Conservation (phyloP, 2,113 vertebrate genomes). For the Tautogolabrus adspersus region DNA sequence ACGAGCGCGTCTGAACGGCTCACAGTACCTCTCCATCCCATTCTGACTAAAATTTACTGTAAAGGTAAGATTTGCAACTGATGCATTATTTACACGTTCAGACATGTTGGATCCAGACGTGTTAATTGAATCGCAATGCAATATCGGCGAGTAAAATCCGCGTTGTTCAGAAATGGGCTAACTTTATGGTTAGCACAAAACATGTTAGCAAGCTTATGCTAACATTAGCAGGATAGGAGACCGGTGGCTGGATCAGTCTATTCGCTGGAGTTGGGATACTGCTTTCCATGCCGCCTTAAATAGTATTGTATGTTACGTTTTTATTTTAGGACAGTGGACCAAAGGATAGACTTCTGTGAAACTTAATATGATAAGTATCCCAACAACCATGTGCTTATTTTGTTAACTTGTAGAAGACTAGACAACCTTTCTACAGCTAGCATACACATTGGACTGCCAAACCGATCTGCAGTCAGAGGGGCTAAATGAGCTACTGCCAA, state of each 20-base stretch:
- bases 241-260: constrained; percentile 56
- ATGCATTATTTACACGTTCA: background rate
- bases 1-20: constrained; percentile 23
- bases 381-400: constrained; percentile 18
- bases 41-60: constrained; percentile 19
- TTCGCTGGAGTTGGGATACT: constrained; percentile 37
- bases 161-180: constrained; percentile 15
- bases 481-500: constrained; percentile 4
- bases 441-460: constrained; percentile 5
- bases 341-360: accelerated
- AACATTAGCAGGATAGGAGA: constrained; percentile 53
- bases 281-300: background rate
- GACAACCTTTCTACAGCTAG: constrained; percentile 37
- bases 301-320: background rate
- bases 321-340: accelerated
- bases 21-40: constrained; percentile 28
- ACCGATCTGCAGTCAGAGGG: constrained; percentile 41
- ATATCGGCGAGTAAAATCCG: background rate
- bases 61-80: constrained; percentile 49
- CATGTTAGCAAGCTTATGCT: constrained; percentile 67
- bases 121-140: background rate
- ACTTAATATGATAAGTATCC: accelerated
- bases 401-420: constrained; percentile 6
- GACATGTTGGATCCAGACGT: background rate
- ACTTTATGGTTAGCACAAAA: constrained; percentile 58